These are phyloP conservation scores for Callimorpha dominula DNA, from an alignment of 2,888 invertebrate species.

Conservation along the genomic window DNA sequence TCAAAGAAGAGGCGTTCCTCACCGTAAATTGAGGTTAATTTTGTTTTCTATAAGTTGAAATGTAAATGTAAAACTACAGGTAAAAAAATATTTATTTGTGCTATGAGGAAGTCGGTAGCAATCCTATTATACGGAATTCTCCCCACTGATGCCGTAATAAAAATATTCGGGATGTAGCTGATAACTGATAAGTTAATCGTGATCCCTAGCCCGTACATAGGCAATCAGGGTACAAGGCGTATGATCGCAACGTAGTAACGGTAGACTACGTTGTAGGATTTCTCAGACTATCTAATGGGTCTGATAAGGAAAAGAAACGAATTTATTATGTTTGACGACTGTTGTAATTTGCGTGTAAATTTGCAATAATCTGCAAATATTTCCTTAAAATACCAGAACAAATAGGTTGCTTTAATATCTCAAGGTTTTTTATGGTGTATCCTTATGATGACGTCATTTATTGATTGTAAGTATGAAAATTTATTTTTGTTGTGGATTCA, in stretches of 20 bases:
- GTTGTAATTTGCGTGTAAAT: neutral
- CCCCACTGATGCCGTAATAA: too few relatives aligned
- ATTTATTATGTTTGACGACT: neutral
- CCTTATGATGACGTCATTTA: neutral
- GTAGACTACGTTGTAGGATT: neutral
- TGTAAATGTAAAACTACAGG: neutral
- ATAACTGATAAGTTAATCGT: too few relatives aligned
- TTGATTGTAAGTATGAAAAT: neutral
- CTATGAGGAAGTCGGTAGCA: too few relatives aligned
- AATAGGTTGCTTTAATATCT: neutral
- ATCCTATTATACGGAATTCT: too few relatives aligned
- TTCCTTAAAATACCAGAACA: neutral
- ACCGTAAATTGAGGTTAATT: neutral
- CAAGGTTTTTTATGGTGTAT: neutral
- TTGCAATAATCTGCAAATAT: constrained; percentile 1
- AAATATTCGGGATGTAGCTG: too few relatives aligned
- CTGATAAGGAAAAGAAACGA: constrained; percentile 1
- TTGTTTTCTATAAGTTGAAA: neutral
- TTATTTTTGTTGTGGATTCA: neutral
- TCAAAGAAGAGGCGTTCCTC: too few relatives aligned
- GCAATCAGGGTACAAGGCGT: too few relatives aligned
- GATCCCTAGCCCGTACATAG: too few relatives aligned
- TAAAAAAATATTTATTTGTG: too few relatives aligned
- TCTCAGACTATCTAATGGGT: neutral
- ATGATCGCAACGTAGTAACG: neutral